A percentile compares a stretch with the other conserved stretches of the same genome.
These are phyloP conservation scores for Stictonetta naevosa DNA, from an alignment of 2,113 vertebrate genomes.

Conservation along the genomic window DNA sequence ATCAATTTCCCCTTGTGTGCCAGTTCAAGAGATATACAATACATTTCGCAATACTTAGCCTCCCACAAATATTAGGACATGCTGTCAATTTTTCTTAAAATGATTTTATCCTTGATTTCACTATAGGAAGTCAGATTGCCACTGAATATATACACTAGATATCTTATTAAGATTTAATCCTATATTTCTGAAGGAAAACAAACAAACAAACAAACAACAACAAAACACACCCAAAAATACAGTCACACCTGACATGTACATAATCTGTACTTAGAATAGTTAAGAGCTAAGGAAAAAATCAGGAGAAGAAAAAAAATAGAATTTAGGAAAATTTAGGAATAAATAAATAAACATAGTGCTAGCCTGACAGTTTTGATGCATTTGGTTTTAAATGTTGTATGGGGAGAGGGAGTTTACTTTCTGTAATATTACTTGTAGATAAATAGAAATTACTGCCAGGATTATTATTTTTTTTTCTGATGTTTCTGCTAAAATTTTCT, in stretches of 20 bases:
- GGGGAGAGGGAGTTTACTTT: not conserved
- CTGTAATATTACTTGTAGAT: not conserved
- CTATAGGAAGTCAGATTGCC: not conserved
- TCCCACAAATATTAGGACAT: not conserved
- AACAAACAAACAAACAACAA: not conserved
- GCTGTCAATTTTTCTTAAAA: not conserved
- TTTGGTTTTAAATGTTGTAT: not conserved
- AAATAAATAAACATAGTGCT: not conserved
- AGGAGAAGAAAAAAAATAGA: not conserved
- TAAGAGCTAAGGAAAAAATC: not conserved
- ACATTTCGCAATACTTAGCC: not conserved
- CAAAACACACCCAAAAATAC: rapidly evolving
- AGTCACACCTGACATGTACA: not conserved
- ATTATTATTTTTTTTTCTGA: not conserved
- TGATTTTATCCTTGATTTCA: not conserved
- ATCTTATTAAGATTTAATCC: not conserved
- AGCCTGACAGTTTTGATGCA: not conserved
- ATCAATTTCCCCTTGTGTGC: not conserved
- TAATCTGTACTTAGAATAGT: not conserved
- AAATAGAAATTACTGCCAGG: not conserved
- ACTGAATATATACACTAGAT: not conserved
- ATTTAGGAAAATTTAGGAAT: not conserved
- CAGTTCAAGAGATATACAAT: not conserved
- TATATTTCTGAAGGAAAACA: not conserved
- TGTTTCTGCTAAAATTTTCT: not conserved